These are phyloP conservation scores for Pyrrhosoma nymphula DNA, from an alignment of 2,888 invertebrate genomes.

Conservation along the genomic window DNA sequence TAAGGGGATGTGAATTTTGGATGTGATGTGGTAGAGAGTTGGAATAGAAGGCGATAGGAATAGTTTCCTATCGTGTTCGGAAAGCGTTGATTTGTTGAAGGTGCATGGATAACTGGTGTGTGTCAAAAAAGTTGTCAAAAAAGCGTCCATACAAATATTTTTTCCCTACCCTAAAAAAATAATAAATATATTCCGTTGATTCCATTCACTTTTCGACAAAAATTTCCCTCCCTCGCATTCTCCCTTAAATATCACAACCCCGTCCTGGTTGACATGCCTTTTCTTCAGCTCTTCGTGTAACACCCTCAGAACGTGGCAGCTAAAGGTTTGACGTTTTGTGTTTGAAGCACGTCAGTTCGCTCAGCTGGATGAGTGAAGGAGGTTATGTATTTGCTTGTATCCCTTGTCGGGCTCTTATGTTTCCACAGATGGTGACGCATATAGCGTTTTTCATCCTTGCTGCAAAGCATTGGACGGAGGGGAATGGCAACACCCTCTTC, in stretches of 20 bases:
- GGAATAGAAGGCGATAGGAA: too few relatives aligned
- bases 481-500: not conserved
- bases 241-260: not conserved
- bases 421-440: not conserved
- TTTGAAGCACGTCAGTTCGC: not conserved
- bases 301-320: not conserved
- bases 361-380: not conserved
- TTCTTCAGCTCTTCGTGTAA: not conserved
- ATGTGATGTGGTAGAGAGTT: too few relatives aligned
- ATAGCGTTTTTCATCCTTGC: not conserved
- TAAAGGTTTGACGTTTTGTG: slow-evolving; percentile 25
- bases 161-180: not conserved
- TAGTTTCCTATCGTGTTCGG: too few relatives aligned
- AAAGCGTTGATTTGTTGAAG: too few relatives aligned
- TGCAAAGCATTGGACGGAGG: not conserved
- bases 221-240: not conserved
- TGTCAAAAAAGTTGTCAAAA: not conserved
- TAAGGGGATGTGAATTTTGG: too few relatives aligned
- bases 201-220: not conserved
- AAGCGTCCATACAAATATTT: not conserved
- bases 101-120: too few relatives aligned
- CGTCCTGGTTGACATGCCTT: not conserved
- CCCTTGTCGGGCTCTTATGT: not conserved
- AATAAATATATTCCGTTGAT: not conserved
- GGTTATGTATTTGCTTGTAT: not conserved